phyloP scores from a whole-genome alignment of 2,888 invertebrate species.

The Drosophila testacea region DNA sequence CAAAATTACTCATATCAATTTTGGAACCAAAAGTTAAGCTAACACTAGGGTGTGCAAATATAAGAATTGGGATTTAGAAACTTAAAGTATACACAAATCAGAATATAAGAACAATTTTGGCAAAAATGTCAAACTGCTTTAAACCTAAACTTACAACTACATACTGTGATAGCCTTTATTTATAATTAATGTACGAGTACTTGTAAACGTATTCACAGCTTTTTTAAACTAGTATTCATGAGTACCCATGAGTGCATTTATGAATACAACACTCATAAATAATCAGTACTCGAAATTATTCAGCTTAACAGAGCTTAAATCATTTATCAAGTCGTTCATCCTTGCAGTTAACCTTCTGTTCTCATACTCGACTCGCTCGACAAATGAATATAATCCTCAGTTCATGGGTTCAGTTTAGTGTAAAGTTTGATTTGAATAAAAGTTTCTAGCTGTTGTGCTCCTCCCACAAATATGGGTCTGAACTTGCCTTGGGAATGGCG shows the following conservation, averaged over 20 bases:
- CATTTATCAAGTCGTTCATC: constrained; percentile 44
- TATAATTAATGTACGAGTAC: too few relatives aligned
- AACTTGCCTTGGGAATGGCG: constrained; percentile 31
- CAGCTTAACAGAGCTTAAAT: constrained; percentile 33
- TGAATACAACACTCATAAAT: constrained; percentile 20
- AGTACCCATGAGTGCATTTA: constrained; percentile 13
- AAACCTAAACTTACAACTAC: too few relatives aligned
- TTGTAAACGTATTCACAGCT: too few relatives aligned
- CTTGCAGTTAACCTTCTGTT: constrained; percentile 46
- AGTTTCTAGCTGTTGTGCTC: constrained; percentile 24
- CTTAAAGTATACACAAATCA: too few relatives aligned
- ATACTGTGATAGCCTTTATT: too few relatives aligned
- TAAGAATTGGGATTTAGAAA: too few relatives aligned
- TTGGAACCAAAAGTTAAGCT: too few relatives aligned
- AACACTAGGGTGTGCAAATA: too few relatives aligned
- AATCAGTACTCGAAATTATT: constrained; percentile 18
- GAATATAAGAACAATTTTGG: too few relatives aligned
- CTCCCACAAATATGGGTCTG: constrained; percentile 25
- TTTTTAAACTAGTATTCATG: neutral
- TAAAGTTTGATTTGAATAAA: constrained; percentile 20
- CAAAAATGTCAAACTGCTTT: too few relatives aligned
- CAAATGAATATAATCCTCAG: constrained; percentile 21
- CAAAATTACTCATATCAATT: too few relatives aligned
- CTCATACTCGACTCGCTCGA: neutral
- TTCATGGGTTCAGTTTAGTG: constrained; percentile 23